Evolutionary conservation across 2,113 vertebrate species (phyloP).

Genomic region (Ciconia boyciana): DNA sequence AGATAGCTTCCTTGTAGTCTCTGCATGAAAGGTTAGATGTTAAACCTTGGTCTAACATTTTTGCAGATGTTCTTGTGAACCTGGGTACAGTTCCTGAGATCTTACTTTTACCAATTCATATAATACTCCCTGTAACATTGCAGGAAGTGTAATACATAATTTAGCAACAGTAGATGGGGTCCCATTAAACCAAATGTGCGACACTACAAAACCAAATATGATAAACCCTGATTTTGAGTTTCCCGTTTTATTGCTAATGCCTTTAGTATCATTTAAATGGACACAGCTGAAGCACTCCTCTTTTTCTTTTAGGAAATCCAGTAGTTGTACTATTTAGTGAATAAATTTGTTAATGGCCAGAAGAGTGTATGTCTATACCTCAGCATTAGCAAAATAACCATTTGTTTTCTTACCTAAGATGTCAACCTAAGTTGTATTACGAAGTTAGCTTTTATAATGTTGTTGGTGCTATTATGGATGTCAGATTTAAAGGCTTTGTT

Average conservation of each 20-base stretch:
- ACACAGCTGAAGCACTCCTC: background rate
- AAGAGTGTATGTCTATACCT: background rate
- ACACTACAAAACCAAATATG: background rate
- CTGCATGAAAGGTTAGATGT: rapidly evolving
- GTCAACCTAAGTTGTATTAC: background rate
- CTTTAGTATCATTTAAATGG: background rate
- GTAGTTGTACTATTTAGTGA: background rate
- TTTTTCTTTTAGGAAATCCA: background rate
- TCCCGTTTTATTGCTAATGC: background rate
- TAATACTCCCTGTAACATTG: too few relatives aligned
- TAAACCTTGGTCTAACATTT: background rate
- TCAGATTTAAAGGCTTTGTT: background rate
- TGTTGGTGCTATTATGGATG: background rate
- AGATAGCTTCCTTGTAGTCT: background rate
- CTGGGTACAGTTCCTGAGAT: background rate
- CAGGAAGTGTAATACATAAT: background rate
- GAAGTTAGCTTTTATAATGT: background rate
- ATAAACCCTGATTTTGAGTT: background rate
- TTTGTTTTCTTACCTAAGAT: background rate
- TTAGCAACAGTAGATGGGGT: background rate
- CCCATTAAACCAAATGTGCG: background rate
- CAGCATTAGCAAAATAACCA: background rate
- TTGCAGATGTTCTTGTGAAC: background rate
- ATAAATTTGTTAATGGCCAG: background rate
- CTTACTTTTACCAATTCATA: background rate